Evolutionary conservation across 2,797 vertebrate species (phyloP), one percentile per base, ranked within the genome.

Genomic region (Ctenopoma kingsleyae): DNA sequence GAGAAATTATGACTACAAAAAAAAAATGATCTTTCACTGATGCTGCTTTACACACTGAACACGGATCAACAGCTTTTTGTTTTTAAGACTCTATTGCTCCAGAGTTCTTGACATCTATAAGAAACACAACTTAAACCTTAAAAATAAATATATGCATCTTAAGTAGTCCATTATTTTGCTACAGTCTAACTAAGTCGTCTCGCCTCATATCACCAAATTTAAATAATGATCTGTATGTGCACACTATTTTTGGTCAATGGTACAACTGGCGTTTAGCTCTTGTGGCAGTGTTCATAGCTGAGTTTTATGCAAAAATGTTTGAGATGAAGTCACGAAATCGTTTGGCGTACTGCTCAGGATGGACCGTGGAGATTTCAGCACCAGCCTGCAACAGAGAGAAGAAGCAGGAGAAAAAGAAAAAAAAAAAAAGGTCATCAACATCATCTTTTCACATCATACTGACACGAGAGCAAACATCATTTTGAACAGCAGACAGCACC

Each of bases 281-380:
- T 15, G 9, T 59, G 68, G 71, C 69, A 44, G 74, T 4, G 40
- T 44, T 49, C 30, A 0, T 3, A 13, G 55, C 22, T 7, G 32
- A 16, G n/a, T 5, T 74, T 91, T 93, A 97, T 20, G 96, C 97
- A 69, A 98, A 97, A 72, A 98, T 96, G 88, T 96, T 98, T 67
- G 94, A 93, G 92, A 97, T 96, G 90, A 98, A 98, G 82, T 98
- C 97, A 4, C 96, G 94, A 82, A 98, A 98, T n/a, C 97, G 91
- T 79, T 97, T 98, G 84, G 96, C 96, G 15, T 98, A 98, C 80
- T 98, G 97, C 78, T 98, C 97, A 0, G 97, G 97, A 82, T 98
- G 96, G 76, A 98, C 97, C 0, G 97, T 98, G 63, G 97, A 98
- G 82, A 98, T 98, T 86, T 98, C 97, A 0, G 97, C 97, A 11